Conservation (phyloP, 2,113 vertebrate species). For the Bubalus kerabau region DNA sequence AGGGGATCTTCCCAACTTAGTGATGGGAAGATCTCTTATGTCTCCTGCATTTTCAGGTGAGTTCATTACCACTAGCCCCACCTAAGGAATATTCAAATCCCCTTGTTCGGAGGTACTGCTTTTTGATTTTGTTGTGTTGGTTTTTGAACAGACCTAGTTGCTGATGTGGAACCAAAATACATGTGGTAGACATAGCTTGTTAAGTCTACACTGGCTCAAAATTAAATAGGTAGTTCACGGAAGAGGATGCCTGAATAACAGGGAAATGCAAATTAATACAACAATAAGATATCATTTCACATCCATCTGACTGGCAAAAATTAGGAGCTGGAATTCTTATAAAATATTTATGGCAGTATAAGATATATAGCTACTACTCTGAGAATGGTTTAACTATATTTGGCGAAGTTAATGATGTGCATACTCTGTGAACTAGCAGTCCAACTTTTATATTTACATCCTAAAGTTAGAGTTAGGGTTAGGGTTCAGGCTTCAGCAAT, state of each 20-base stretch:
- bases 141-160: not conserved
- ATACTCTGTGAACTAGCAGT: not conserved
- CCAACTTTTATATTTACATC: not conserved
- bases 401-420: not conserved
- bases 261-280: slow-evolving; percentile 12
- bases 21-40: not conserved
- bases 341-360: not conserved
- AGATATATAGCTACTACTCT: not conserved
- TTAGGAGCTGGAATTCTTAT: not conserved
- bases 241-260: not conserved
- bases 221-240: slow-evolving; percentile 20
- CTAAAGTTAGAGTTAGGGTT: not conserved
- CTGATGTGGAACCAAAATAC: not conserved
- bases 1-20: not conserved
- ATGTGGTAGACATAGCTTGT: not conserved
- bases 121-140: not conserved
- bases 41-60: not conserved
- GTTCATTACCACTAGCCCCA: not conserved
- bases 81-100: not conserved
- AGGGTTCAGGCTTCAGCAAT: not conserved
- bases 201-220: not conserved
- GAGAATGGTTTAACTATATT: not conserved
- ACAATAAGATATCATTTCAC: not conserved
- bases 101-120: not conserved
- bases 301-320: not conserved